phyloP scores from a whole-genome alignment of 1,140 invertebrate genomes.

The Anastrepha obliqua region DNA sequence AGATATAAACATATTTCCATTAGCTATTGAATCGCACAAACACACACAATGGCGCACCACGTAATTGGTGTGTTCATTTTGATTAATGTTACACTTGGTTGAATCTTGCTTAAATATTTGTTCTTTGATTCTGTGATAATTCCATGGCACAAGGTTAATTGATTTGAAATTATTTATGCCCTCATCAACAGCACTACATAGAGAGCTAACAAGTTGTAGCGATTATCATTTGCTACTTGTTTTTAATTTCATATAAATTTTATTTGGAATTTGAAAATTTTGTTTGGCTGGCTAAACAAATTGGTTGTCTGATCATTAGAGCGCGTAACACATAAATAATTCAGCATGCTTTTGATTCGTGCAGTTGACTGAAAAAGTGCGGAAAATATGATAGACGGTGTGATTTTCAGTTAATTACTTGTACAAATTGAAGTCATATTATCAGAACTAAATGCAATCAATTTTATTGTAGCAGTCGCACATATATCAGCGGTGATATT shows the following conservation, averaged over 20 bases:
- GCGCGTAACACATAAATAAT: background rate
- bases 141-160: constrained; percentile 42
- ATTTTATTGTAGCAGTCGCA: too few relatives aligned
- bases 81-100: constrained; percentile 18
- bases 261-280: background rate
- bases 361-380: background rate
- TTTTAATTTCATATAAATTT: background rate
- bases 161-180: constrained; percentile 34
- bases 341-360: background rate
- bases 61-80: background rate
- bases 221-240: constrained; percentile 8
- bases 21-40: too few relatives aligned
- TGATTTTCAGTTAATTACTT: too few relatives aligned
- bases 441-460: too few relatives aligned
- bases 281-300: background rate
- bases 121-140: background rate
- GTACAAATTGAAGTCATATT: too few relatives aligned
- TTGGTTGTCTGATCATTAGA: background rate
- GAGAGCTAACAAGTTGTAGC: background rate
- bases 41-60: too few relatives aligned
- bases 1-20: too few relatives aligned
- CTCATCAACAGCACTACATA: background rate
- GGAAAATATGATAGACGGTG: background rate
- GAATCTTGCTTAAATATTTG: background rate
- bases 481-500: too few relatives aligned